Evolutionary conservation across 1,140 invertebrate species (phyloP), one percentile per base, ranked within the genome.

Genomic region (Zelostemma sp.): DNA sequence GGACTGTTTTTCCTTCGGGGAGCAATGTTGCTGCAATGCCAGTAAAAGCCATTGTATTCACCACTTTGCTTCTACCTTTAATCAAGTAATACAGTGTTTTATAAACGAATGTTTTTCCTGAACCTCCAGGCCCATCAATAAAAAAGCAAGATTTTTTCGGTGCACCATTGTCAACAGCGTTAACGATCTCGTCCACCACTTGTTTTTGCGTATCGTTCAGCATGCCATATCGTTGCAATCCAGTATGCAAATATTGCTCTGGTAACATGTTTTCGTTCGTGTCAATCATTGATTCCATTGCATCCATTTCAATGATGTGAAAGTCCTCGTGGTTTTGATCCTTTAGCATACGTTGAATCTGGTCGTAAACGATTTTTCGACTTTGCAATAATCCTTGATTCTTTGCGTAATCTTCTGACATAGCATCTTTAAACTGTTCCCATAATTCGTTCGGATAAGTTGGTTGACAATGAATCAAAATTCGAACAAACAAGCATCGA

Each of bases 21-120:
- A 73, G 46, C 50, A 71, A 59, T 54, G 50, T 73, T 11, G 75
- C 72, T 8, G n/a, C n/a, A n/a, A n/a, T n/a, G n/a, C n/a, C n/a
- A n/a, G n/a, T n/a, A n/a, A n/a, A n/a, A n/a, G n/a, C 67, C 74
- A 28, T 68, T 14, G 50, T 47, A 17, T 21, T 33, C 6, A 59
- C 12, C 1, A 14, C 17, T 18, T 41, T 49, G 6, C 40, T 41
- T 38, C 12, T 19, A 28, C 8, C 35, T 17, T 18, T 55, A 12
- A 55, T 38, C 3, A 55, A 12, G 15, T 55, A 12, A 21, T 45
- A 43, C 16, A 55, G 16, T 12, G 33, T 43, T 11, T 41, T 46
- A 21, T 70, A 45, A 6, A 68, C 31, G 2, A 53, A 41, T 15
- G 57, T 73, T n/a, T n/a, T n/a, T n/a, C n/a, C n/a, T n/a, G n/a